Evolutionary conservation across 1,140 invertebrate genomes (phyloP), one percentile per base, ranked within the genome.

Genomic region (Drosophila tropicalis): DNA sequence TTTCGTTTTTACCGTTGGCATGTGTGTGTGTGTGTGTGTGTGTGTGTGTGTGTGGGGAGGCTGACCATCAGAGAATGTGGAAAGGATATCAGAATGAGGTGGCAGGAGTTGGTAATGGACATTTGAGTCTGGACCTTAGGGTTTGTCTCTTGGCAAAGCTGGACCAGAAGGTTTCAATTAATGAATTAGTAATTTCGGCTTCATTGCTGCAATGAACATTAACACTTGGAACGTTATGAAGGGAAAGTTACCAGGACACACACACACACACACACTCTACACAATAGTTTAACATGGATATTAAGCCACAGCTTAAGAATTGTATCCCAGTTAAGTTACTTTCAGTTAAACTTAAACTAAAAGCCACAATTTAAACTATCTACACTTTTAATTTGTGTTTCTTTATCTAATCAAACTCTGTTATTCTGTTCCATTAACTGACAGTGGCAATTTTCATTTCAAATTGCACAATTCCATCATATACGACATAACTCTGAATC

Each of bases 101-200:
- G 22, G 51, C 39, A 40, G 67, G 36, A 57, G 47, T 15, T 32
- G 62, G 67, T 62, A 78, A 44, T 34, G 68, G 75, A 67, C 68
- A 72, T 77, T 34, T 61, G 62, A 68, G 41, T 62, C 57, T 44
- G 60, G 32, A 56, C 60, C 17, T 67, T 70, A 36, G 40, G 44
- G 44, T 51, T 51, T 51, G 44, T 51, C 44, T 17, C 19, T 54
- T 41, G 41, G 32, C 66, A 15, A n/a, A 73, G 47, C 34, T 40
- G 15, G 67, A 69, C 54, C 47, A 56, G 60, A 62, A 63, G 76
- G 76, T 73, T 84, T 84, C 85, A 90, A 87, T 87, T 87, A 87
- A 87, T 87, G 84, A 87, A 87, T 87, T 90, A 90, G 80, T 90
- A 90, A 87, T 87, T 79, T 87, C 34, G 57, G 67, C 84, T 73